These are phyloP conservation scores for Chaenodraco wilsoni DNA, from an alignment of 2,797 vertebrate species.

Conservation along the genomic window DNA sequence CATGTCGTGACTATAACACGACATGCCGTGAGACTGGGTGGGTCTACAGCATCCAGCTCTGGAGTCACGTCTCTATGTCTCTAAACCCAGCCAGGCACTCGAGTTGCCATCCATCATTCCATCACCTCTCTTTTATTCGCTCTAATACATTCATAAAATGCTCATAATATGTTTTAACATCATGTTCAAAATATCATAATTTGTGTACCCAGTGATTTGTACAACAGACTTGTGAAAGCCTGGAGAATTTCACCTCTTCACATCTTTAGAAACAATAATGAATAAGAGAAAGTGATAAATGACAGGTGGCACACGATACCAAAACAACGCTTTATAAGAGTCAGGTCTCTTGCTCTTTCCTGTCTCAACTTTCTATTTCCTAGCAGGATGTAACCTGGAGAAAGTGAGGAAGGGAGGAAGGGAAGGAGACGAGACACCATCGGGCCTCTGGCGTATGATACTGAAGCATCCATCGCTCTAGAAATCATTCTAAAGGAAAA, in stretches of 20 bases:
- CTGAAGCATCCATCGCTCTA: not conserved
- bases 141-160: not conserved
- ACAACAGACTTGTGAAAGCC: not conserved
- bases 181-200: not conserved
- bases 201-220: not conserved
- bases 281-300: no score
- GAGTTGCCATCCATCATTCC: not conserved
- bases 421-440: not conserved
- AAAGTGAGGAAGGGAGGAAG: conserved; percentile 1
- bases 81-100: no score
- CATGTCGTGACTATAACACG: no score
- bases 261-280: not conserved
- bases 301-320: not conserved
- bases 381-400: not conserved
- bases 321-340: not conserved
- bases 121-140: not conserved
- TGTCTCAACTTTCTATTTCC: not conserved
- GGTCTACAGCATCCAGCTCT: no score
- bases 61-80: no score
- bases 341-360: not conserved
- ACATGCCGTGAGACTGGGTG: no score
- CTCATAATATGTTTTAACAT: not conserved
- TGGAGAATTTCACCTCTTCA: not conserved
- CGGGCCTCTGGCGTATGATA: not conserved
- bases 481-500: not conserved